Evolutionary conservation across 2,113 vertebrate species (phyloP).

Genomic region (Diphyllodes magnificus): DNA sequence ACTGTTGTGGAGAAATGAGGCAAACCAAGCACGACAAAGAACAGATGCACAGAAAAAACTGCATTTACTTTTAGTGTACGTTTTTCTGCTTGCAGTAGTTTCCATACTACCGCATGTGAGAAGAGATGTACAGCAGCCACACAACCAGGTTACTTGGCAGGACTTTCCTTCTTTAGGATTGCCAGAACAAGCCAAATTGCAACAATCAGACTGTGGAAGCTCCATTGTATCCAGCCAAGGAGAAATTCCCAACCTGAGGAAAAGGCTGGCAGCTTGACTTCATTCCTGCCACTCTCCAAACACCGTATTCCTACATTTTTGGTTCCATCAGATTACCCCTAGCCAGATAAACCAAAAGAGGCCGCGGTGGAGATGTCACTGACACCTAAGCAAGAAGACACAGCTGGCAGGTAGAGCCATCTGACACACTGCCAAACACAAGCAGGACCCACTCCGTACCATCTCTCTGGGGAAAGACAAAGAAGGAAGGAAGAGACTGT

Average conservation of each 20-base stretch:
- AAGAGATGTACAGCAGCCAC: neutral
- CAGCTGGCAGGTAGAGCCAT: rapidly evolving
- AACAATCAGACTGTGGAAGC: neutral
- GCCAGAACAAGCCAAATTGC: neutral
- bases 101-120: neutral
- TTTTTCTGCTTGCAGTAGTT: neutral
- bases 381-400: neutral
- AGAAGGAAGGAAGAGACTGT: neutral
- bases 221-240: neutral
- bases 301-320: neutral
- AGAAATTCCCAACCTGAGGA: neutral
- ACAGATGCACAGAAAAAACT: neutral
- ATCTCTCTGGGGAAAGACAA: neutral
- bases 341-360: neutral
- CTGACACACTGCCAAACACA: neutral
- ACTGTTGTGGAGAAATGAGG: neutral
- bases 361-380: neutral
- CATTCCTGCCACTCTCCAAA: neutral
- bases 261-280: neutral
- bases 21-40: neutral
- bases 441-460: neutral
- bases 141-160: neutral
- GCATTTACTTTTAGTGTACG: neutral
- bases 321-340: neutral
- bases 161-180: neutral